Percentiles rank a stretch among this genome's conserved stretches.
These are phyloP conservation scores for Myotis myotis DNA, from an alignment of 2,797 vertebrate species.

Conservation along the genomic window DNA sequence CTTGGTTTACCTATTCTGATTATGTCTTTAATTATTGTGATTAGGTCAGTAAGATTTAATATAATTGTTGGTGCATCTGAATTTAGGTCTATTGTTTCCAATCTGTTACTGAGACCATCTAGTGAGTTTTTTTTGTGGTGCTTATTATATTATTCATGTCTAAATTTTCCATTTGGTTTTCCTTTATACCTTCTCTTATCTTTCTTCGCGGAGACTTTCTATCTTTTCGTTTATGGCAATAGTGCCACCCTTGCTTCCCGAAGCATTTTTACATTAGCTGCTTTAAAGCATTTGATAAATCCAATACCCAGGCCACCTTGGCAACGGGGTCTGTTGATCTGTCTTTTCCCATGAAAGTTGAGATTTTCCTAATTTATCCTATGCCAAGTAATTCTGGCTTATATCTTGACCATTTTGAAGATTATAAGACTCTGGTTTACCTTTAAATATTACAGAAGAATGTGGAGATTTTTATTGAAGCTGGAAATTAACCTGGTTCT, in stretches of 20 bases:
- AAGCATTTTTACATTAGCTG: neutral
- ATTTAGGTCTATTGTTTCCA: constrained; percentile 23
- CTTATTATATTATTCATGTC: neutral
- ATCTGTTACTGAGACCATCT: neutral
- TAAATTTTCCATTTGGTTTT: neutral
- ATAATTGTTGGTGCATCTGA: neutral
- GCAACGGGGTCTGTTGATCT: neutral
- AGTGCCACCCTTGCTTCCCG: neutral
- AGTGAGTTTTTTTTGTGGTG: neutral
- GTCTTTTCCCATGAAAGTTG: constrained; percentile 16
- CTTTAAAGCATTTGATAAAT: constrained; percentile 6
- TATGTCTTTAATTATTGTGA: neutral
- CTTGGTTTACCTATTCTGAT: constrained; percentile 29
- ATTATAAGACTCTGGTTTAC: constrained; percentile 47
- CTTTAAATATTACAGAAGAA: constrained; percentile 37
- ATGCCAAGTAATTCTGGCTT: constrained; percentile 43
- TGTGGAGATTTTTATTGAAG: constrained; percentile 51
- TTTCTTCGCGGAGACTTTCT: neutral
- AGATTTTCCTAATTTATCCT: constrained; percentile 10
- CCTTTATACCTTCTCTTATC: neutral
- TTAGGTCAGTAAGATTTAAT: neutral
- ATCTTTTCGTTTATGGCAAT: neutral
- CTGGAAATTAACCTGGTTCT: neutral
- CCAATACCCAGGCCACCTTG: neutral
- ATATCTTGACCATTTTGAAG: constrained; percentile 14